Evolutionary conservation across 2,888 invertebrate genomes (phyloP), one percentile per base, ranked within the genome.

Genomic region (Alloplasta piceator): DNA sequence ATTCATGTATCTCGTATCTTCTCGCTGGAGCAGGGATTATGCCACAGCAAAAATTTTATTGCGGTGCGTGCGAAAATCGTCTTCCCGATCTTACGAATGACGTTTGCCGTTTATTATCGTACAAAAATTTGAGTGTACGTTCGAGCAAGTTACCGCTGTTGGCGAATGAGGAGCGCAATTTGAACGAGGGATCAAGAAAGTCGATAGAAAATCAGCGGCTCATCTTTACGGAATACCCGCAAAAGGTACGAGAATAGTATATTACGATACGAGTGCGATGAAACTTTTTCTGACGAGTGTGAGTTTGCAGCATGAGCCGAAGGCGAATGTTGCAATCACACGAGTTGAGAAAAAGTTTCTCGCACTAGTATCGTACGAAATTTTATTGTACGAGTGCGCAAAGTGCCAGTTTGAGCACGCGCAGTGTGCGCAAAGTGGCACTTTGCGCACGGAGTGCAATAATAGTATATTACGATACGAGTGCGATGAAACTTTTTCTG

Each of bases 101-200:
- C 78, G 84, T 88, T 84, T 90, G 89, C 75, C 89, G 86, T 38
- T 85, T 90, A 56, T 80, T 90, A 75, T 89, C 89, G 6, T 90
- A 90, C 86, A 89, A 83, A 77, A 87, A 84, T 60, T 80, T 88
- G 48, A 86, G 85, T 50, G 88, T 86, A 14, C 75, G 85, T 64
- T 74, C 84, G 38, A 85, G 77, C 66, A 83, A 75, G 36, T 70
- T 61, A 16, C 74, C 71, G 6, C 50, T 55, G n/a, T 71, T 70
- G 70, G 81, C 78, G n/a, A 41, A 60, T 7, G 79, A 74, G 58
- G 74, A 77, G 12, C 78, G 80, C 6, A 80, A 80, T n/a, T 66
- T 67, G 46, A 77, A 85, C 6, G 82, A 73, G 56, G 77, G 52
- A 36, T 75, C 78, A 66, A 70, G 80, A 63, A 83, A 73, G 68